Evolutionary conservation across 2,888 invertebrate species (phyloP), one percentile per base, ranked within the genome.

Genomic region (Chrysotoxum bicinctum): DNA sequence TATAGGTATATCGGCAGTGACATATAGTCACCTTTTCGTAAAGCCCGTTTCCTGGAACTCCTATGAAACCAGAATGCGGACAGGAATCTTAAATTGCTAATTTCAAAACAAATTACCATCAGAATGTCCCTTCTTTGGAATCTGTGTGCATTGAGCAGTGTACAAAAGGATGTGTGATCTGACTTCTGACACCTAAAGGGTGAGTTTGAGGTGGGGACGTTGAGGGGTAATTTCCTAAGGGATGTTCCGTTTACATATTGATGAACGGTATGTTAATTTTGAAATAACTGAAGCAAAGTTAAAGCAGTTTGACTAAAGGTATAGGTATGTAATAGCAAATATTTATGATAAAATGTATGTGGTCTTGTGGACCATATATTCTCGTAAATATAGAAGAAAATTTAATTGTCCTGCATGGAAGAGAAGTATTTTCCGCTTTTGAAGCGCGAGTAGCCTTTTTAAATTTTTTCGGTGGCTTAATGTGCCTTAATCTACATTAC

Each of bases 61-160:
- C 16, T 7, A 19, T 2, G 8, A 19, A 30, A 30, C n/a, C 40
- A 23, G 3, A 70, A 75, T 75, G 75, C 23, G 35, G 40, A 76
- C 43, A 64, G 56, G 78, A 78, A 78, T 78, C 78, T 78, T 78
- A 78, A 78, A 64, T 78, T 78, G 78, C 77, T 77, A 77, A 77
- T 72, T 82, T 73, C 82, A 58, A 82, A 76, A 77, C 72, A 82
- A 82, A 77, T 82, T 82, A 77, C 77, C 82, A 73, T 77, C 52
- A 60, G 64, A 81, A 72, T 81, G 48, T 74, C 56, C 69, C 35
- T 19, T 62, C 32, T 62, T 35, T 14, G 45, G 23, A 26, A 43
- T 60, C 8, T 60, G 14, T 30, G 40, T 68, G 50, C n/a, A 8
- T 26, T 48, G 12, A 52, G 52, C 32, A n/a, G 26, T 7, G 75